Conservation (phyloP, 2,113 vertebrate species). For the Lampris megalopsis region DNA sequence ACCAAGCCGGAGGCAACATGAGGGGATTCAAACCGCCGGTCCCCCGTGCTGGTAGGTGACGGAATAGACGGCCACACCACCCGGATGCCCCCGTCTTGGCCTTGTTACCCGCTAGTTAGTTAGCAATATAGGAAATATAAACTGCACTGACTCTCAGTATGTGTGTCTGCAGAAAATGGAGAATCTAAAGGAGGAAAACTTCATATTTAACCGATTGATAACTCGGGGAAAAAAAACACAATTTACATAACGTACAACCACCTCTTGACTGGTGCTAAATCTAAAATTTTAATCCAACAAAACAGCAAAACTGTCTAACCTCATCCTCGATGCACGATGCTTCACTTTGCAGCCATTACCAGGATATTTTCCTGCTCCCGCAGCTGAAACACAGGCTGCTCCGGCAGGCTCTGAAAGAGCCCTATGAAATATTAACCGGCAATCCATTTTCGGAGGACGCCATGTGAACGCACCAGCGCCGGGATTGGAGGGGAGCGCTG, state of each 20-base stretch:
- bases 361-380: constrained; percentile 13
- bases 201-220: neutral
- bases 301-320: constrained; percentile 9
- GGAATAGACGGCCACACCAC: too few species aligned
- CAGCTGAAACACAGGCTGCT: constrained; percentile 58
- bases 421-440: constrained; percentile 80
- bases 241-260: neutral
- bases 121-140: neutral
- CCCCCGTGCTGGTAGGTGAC: too few species aligned
- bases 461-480: constrained; percentile 69
- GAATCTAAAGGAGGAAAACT: neutral
- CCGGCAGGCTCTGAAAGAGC: constrained; percentile 63
- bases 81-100: too few species aligned
- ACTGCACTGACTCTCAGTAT: neutral
- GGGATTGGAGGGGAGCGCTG: constrained; percentile 62
- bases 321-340: constrained; percentile 1
- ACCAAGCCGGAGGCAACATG: too few species aligned
- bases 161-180: neutral
- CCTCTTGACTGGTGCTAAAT: neutral
- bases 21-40: too few species aligned
- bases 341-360: constrained; percentile 57
- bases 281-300: neutral
- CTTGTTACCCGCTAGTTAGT: neutral
- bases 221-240: neutral
- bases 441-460: constrained; percentile 72